These are phyloP conservation scores for Scaeva pyrastri DNA, from an alignment of 2,888 invertebrate genomes.

Conservation along the genomic window DNA sequence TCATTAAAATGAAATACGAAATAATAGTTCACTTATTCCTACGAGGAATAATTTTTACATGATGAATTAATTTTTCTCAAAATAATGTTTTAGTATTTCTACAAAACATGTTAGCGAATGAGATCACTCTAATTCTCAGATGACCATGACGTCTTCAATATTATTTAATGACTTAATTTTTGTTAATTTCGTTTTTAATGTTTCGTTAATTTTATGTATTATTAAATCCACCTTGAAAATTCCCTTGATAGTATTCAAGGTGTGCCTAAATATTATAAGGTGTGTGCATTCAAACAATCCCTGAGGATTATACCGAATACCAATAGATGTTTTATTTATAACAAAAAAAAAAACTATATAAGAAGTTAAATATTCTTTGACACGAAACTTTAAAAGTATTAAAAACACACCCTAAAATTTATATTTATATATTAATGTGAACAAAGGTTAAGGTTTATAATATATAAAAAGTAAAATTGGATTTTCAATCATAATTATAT, in stretches of 20 bases:
- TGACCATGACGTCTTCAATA: too few relatives aligned
- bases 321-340: conserved; percentile 4
- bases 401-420: background rate
- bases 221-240: background rate
- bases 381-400: conserved; percentile 1
- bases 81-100: too few relatives aligned
- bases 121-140: too few relatives aligned
- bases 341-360: background rate
- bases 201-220: background rate
- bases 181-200: background rate
- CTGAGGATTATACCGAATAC: background rate
- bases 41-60: too few relatives aligned
- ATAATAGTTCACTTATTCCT: too few relatives aligned
- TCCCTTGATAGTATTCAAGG: background rate
- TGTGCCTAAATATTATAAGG: conserved; percentile 9
- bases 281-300: conserved; percentile 1
- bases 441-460: conserved; percentile 12
- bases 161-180: background rate
- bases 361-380: conserved; percentile 1
- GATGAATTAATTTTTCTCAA: too few relatives aligned
- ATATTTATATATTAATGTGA: background rate
- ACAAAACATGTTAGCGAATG: too few relatives aligned
- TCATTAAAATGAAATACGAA: too few relatives aligned
- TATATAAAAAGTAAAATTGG: background rate
- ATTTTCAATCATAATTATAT: background rate